Evolutionary conservation across 2,888 invertebrate species (phyloP).

Genomic region (Athalia circularis): DNA sequence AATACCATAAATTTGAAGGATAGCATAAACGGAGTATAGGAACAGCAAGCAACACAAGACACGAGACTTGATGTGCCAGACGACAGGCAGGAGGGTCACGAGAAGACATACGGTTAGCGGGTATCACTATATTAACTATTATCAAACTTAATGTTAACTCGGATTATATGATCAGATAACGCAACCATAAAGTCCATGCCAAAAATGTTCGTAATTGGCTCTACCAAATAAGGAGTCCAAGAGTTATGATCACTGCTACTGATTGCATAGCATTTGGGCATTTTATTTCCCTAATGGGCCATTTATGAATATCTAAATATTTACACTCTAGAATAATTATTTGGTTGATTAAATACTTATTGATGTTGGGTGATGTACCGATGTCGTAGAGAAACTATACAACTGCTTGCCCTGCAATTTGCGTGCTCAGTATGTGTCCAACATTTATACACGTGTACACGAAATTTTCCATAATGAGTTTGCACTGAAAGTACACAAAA

Average conservation of each 20-base stretch:
- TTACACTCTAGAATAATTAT: conserved; percentile 35
- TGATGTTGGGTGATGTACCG: conserved; percentile 44
- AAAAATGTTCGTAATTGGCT: conserved; percentile 19
- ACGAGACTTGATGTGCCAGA: conserved; percentile 72
- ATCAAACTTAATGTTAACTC: conserved; percentile 23
- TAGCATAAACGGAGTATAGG: conserved; percentile 57
- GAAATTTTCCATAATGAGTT: conserved; percentile 7
- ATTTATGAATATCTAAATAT: conserved; percentile 30
- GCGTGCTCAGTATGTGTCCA: conserved; percentile 39
- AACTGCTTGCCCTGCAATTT: conserved; percentile 38
- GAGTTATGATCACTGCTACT: background rate
- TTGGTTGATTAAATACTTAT: conserved; percentile 26
- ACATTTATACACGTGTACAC: conserved; percentile 36
- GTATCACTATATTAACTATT: conserved; percentile 36
- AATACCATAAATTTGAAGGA: background rate
- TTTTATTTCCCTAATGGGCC: conserved; percentile 7
- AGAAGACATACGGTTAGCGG: conserved; percentile 48
- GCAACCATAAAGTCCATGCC: conserved; percentile 20
- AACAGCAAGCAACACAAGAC: conserved; percentile 70
- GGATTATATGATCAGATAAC: conserved; percentile 9
- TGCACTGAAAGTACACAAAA: conserved; percentile 19
- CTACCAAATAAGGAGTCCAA: conserved; percentile 10
- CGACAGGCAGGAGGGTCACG: conserved; percentile 65
- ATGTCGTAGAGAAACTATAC: conserved; percentile 42
- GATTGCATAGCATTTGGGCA: conserved; percentile 2